Base-by-base conservation (phyloP, 2,797 vertebrate genomes). In the Falco naumanni region DNA sequence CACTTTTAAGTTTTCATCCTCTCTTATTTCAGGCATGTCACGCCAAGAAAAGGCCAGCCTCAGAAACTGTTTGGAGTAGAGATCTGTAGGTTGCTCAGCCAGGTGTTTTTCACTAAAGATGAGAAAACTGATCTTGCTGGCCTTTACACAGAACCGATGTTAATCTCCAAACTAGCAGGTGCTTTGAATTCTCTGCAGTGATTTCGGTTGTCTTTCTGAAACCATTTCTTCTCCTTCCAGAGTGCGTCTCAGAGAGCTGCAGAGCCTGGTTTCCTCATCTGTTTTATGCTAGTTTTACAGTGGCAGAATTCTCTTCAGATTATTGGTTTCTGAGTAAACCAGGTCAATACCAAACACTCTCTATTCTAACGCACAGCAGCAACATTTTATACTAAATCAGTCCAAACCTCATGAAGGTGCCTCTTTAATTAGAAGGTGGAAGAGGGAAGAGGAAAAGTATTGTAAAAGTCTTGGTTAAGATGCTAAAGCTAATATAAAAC, bases 131-230 rank as follows among this genome's bases (percentile, higher is more conserved):
- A 87, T 77, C 69, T 60, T 68, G 54, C 45, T 77, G 83, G 74
- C 41, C 64, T 81, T 34, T 45, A 56, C 39, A 26, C 18, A 37
- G 50, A 50, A 53, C 60, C 60, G 86, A 56, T 4, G 1, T 77
- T 92, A 25, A 68, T 77, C 69, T 79, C 83, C 69, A 81, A 60
- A 83, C 72, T 56, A 68, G 48, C n/a, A 68, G 64, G 39, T 81
- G 59, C 64, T 90, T 84, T 87, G 69, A 84, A 54, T 71, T 76
- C 84, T 90, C 84, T 68, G 61, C 71, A 79, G 87, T 83, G 84
- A 89, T 63, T 85, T 93, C 80, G 80, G 25, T n/a, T n/a, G 43
- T 64, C 59, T 72, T 50, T 68, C 48, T 68, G 80, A 69, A 89
- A 80, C 8, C 39, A 34, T 53, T 79, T 76, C 39, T 63, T 68